Percentiles rank a stretch among this genome's conserved stretches.
Conservation (phyloP, 1,140 invertebrate genomes). For the honey bee (Apis mellifera) region DNA sequence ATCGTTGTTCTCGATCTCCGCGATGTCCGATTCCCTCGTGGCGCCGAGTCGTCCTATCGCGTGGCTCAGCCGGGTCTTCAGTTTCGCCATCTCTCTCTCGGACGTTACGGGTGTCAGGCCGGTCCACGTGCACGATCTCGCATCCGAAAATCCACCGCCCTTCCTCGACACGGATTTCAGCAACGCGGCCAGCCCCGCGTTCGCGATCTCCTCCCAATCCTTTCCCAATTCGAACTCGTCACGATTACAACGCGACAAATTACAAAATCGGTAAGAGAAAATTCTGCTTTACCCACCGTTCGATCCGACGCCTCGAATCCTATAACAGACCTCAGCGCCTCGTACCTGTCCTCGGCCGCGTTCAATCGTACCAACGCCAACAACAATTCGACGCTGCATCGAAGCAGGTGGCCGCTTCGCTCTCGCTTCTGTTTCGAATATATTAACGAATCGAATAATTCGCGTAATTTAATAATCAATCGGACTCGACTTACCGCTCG, state of each 20-base stretch:
- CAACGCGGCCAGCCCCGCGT: conserved; percentile 61
- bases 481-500: conserved; percentile 58
- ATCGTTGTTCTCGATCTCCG: conserved; percentile 52
- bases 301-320: conserved; percentile 69
- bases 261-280: not conserved
- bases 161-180: conserved; percentile 54
- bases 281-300: conserved; percentile 60
- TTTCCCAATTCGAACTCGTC: conserved; percentile 14
- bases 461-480: no score
- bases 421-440: conserved; percentile 65
- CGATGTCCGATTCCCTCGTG: conserved; percentile 19
- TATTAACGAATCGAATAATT: fast-evolving
- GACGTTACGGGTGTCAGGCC: conserved; percentile 54
- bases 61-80: conserved; percentile 72
- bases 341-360: conserved; percentile 69
- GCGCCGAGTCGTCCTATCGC: conserved; percentile 66
- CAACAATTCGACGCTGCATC: conserved; percentile 64
- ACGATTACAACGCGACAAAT: not conserved
- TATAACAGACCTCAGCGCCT: conserved; percentile 70
- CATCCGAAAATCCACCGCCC: not conserved
- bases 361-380: conserved; percentile 65
- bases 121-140: conserved; percentile 51
- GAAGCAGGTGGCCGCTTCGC: conserved; percentile 62
- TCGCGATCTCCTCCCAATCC: conserved; percentile 76
- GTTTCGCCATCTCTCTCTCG: conserved; percentile 64